Base-by-base conservation (phyloP, 2,888 invertebrate species). In the Mellilla xanthometata region DNA sequence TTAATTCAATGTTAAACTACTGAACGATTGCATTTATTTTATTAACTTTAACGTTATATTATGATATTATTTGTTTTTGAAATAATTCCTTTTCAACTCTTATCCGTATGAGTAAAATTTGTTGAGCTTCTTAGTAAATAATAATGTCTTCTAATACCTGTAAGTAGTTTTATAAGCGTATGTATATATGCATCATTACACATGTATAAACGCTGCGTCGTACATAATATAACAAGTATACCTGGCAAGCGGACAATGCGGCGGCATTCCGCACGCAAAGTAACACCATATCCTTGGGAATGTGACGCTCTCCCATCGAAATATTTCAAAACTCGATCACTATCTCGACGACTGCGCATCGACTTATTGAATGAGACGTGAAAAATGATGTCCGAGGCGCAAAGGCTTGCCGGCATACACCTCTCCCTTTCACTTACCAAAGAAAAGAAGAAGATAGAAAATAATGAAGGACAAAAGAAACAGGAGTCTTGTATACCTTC, bases 261-360 rank as follows among this genome's bases (percentile, higher is more conserved):
- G 45, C 71, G 69, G 68, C 83, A 81, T 84, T 87, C 85, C 81
- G 85, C 86, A 84, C 86, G 86, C 88, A 68, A 81, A 84, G 88
- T 87, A 89, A 89, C 85, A 86, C 82, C 88, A 89, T 88, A 84
- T 87, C 86, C 88, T 82, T 88, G 87, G 84, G 88, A 88, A 88
- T 81, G 76, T 72, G 68, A 68, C 67, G 80, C 72, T 78, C 76
- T 76, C 81, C 81, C 86, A 81, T 80, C 86, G 79, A 82, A 81
- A 86, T 81, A 85, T 87, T 84, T 83, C 82, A 83, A 87, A 85
- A 84, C 65, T 79, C 82, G 89, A 89, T 89, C 86, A 80, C 83
- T 82, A 89, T 89, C 89, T 81, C 79, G 72, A 68, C 76, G 78
- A 78, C 82, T 83, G 80, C 78, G 83, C 81, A 81, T 80, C 82